phyloP scores from a whole-genome alignment of 2,888 invertebrate species.

The Eupeodes luniger region DNA sequence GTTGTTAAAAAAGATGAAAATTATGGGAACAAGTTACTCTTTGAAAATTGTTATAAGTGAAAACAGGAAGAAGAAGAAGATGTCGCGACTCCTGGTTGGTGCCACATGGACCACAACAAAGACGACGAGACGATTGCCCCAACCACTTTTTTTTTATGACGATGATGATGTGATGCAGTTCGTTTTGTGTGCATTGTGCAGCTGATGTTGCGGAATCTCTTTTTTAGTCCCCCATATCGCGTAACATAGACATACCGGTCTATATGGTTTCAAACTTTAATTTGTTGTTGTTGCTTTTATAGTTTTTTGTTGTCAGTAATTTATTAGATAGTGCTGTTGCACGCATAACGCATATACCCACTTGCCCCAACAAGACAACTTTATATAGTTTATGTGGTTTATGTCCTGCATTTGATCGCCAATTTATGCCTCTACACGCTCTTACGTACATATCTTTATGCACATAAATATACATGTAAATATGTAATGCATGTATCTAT shows the following conservation, averaged over 20 bases:
- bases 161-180: constrained; percentile 53
- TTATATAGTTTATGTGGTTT: constrained; percentile 58
- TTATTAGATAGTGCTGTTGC: constrained; percentile 68
- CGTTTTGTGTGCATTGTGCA: constrained; percentile 28
- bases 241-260: constrained; percentile 71
- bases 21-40: no score
- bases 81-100: constrained; percentile 55
- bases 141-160: constrained; percentile 35
- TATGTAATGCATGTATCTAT: background rate
- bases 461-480: no score
- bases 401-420: constrained; percentile 63
- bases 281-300: background rate
- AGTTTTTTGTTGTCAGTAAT: constrained; percentile 45
- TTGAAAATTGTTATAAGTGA: constrained; percentile 58
- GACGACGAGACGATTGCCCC: constrained; percentile 9
- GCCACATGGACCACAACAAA: no score
- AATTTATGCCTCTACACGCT: background rate
- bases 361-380: constrained; percentile 41
- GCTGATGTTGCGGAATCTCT: constrained; percentile 61
- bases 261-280: constrained; percentile 54
- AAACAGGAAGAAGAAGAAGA: constrained; percentile 61
- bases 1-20: background rate
- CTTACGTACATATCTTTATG: background rate
- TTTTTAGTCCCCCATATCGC: constrained; percentile 45
- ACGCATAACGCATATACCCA: constrained; percentile 40